Evolutionary conservation across 2,113 vertebrate species (phyloP).

Genomic region (Sapajus apella): DNA sequence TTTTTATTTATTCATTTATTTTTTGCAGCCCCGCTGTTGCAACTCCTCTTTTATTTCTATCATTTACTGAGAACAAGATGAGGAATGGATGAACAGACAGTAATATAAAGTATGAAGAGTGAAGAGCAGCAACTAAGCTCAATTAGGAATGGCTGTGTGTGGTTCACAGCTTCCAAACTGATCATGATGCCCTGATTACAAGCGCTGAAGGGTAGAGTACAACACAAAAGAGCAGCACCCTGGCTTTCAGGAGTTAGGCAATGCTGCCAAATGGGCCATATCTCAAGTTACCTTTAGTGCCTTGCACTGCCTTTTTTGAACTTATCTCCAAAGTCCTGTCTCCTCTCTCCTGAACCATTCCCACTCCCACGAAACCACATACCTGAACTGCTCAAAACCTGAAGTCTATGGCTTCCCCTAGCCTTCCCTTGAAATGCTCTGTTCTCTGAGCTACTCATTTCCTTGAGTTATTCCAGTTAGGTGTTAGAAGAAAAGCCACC

Average conservation of each 20-base stretch:
- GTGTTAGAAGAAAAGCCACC: not conserved
- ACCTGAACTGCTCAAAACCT: not conserved
- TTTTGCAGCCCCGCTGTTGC: no score
- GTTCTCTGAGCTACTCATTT: not conserved
- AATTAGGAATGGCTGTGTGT: not conserved
- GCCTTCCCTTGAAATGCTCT: not conserved
- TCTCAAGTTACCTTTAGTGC: not conserved
- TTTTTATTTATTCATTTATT: no score
- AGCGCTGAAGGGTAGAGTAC: not conserved
- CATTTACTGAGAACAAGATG: not conserved
- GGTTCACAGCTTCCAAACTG: conserved; percentile 1
- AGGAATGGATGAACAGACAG: not conserved
- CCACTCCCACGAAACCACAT: not conserved
- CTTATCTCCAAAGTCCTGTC: not conserved
- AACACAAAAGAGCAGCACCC: not conserved
- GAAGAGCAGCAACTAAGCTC: conserved; percentile 27
- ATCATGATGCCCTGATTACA: not conserved
- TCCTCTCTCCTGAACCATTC: not conserved
- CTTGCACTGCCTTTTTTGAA: not conserved
- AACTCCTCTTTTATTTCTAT: not conserved
- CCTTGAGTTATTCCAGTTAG: not conserved
- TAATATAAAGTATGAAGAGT: not conserved
- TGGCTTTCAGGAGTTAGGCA: not conserved
- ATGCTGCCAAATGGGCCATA: not conserved
- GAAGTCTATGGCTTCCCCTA: not conserved